Base-by-base conservation (phyloP, 1,140 invertebrate genomes). In the Brachystomella parvula region DNA sequence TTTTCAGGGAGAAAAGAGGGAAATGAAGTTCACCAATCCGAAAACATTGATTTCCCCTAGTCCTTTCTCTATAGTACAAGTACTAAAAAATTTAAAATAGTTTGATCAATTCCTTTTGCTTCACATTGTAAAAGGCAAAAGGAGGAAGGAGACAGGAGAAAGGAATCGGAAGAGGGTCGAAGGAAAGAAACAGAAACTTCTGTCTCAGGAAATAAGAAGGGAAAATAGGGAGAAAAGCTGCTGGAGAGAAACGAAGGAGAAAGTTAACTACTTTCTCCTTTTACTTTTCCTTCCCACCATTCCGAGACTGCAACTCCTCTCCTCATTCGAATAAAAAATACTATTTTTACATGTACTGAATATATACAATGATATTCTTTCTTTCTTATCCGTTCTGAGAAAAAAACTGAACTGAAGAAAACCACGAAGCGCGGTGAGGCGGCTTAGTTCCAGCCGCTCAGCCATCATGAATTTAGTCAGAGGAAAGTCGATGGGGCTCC, bases 181-280 rank as follows among this genome's bases (percentile, higher is more conserved):
- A 53, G 12, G 49, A 12, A 53, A 53, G 35, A 53, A 53, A 53
- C 24, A 53, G 24, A 15, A 53, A 53, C 49, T 53, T 53, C 24
- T 53, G 49, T 39, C 49, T 6, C 12, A 3, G 49, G 49, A 15
- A 17, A 15, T 6, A 53, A 6, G 24, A 9, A 26, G 3, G 49
- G 24, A 53, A 24, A 53, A 53, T 6, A 53, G 24, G 24, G 49
- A n/a, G n/a, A n/a, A n/a, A n/a, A n/a, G n/a, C n/a, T n/a, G n/a
- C n/a, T n/a, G 24, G 24, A 19, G 49, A 53, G 49, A 53, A 12
- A 53, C 21, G 49, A 44, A 44, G 39, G 49, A 24, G 49, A 53
- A 53, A 53, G 49, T 53, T 53, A 53, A 53, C 49, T 53, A 53
- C 49, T 53, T 53, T 53, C 49, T 53, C 49, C 21, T 6, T 53